Evolutionary conservation across 2,797 vertebrate genomes (phyloP), one percentile per base, ranked within the genome.

Genomic region (Apogon hyalosoma): DNA sequence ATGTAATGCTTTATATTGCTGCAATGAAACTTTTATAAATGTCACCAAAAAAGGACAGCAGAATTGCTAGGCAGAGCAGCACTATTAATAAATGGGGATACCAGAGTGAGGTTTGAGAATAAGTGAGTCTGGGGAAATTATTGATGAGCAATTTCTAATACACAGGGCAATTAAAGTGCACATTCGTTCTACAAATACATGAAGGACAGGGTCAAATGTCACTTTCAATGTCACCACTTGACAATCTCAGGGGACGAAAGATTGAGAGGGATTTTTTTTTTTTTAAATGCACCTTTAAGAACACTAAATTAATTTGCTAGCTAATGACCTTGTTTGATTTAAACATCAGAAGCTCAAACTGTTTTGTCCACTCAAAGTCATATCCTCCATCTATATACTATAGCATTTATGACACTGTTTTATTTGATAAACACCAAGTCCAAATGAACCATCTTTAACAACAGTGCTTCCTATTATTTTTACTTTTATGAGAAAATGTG

Each of bases 1-100:
- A 76, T 83, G 87, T 70, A 79, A 84, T 79, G 85, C 87, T 88
- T 90, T 89, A 84, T 86, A 87, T 49, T 51, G 73, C 77, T 28
- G 72, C 84, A 70, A 86, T 91, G 66, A 89, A 92, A 92, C 73
- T 86, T 91, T 92, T 86, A 89, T 87, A 88, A 89, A 90, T 89
- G 89, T 79, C 89, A 85, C 71, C 46, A 81, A 75, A 69, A 73
- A 63, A 72, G 63, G 69, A 74, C 63, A 53, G 47, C 31, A 11
- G 63, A 54, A 59, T 62, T 63, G 45, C 53, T 15, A 47, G 59
- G 69, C 24, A 45, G 57, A 48, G 64, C 24, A 3, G 33, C 16
- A 61, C 82, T 79, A 76, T 80, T 75, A 69, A 75, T 70, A 72
- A 77, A 79, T 28, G 58, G 19, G 62, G 63, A 72, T 69, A 45